These are phyloP conservation scores for Leistus spinibarbis DNA, from an alignment of 2,888 invertebrate species.

Conservation along the genomic window DNA sequence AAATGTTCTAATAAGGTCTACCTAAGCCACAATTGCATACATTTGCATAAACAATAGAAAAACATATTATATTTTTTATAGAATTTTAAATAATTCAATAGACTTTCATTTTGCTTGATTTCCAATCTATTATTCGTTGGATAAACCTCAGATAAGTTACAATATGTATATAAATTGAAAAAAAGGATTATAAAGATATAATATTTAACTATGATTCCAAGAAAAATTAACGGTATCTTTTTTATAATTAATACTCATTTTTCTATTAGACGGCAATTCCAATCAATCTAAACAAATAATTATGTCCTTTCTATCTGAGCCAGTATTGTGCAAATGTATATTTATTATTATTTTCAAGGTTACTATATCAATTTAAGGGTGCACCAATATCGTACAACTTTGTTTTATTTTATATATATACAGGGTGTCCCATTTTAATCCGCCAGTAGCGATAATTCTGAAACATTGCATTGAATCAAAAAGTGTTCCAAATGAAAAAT, in stretches of 20 bases:
- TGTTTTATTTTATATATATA: too few relatives aligned
- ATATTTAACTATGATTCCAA: not conserved
- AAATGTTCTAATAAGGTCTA: not conserved
- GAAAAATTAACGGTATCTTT: not conserved
- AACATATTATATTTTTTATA: not conserved
- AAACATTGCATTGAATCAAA: too few relatives aligned
- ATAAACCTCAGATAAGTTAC: not conserved
- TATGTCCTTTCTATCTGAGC: too few relatives aligned
- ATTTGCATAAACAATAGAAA: not conserved
- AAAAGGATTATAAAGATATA: not conserved
- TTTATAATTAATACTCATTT: not conserved
- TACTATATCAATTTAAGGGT: too few relatives aligned
- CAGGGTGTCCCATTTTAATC: too few relatives aligned
- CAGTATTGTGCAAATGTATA: too few relatives aligned
- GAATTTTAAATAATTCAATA: not conserved
- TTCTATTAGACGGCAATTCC: too few relatives aligned
- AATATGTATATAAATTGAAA: not conserved
- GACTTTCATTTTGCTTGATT: not conserved
- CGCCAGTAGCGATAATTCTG: too few relatives aligned
- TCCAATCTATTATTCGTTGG: not conserved
- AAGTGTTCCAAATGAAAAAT: too few relatives aligned
- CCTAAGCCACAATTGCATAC: not conserved
- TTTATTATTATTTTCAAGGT: too few relatives aligned
- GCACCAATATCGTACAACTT: too few relatives aligned
- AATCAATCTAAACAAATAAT: too few relatives aligned